phyloP scores from a whole-genome alignment of 2,888 invertebrate species.

The Eubasilissa splendida region DNA sequence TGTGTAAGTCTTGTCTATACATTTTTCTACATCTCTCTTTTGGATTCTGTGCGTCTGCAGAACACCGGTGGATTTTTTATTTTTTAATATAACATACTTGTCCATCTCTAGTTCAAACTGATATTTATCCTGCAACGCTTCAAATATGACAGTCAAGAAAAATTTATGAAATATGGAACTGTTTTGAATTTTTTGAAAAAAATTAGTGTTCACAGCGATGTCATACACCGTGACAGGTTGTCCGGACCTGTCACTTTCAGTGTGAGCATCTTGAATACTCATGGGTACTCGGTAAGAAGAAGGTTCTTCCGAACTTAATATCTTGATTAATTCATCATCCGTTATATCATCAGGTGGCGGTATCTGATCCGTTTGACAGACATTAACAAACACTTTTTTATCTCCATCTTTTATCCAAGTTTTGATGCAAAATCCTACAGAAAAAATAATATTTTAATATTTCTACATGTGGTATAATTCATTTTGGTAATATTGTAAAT shows the following conservation, averaged over 20 bases:
- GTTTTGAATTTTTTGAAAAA: slow-evolving; percentile 82
- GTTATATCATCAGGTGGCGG: slow-evolving; percentile 82
- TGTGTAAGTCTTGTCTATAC: slow-evolving; percentile 62
- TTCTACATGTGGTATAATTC: too few relatives aligned
- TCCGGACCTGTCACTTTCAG: slow-evolving; percentile 85
- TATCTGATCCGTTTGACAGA: slow-evolving; percentile 86
- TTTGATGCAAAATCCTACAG: slow-evolving; percentile 85
- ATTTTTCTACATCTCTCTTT: slow-evolving; percentile 76
- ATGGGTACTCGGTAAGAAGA: slow-evolving; percentile 87
- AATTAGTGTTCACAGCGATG: slow-evolving; percentile 85
- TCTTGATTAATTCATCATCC: slow-evolving; percentile 79
- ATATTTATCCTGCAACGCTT: slow-evolving; percentile 86
- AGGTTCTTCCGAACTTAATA: slow-evolving; percentile 80
- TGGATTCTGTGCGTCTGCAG: slow-evolving; percentile 83
- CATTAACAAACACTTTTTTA: slow-evolving; percentile 88
- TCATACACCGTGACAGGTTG: slow-evolving; percentile 84
- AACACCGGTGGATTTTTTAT: slow-evolving; percentile 82
- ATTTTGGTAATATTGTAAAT: too few relatives aligned
- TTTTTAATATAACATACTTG: slow-evolving; percentile 78
- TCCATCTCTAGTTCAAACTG: slow-evolving; percentile 79
- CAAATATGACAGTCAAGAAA: slow-evolving; percentile 84
- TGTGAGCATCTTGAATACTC: slow-evolving; percentile 89
- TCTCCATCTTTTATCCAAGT: slow-evolving; percentile 76
- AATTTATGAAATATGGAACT: slow-evolving; percentile 84
- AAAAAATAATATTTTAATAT: slow-evolving; percentile 26